phyloP scores from a whole-genome alignment of 2,888 invertebrate species.

The Leucophenga maculata region DNA sequence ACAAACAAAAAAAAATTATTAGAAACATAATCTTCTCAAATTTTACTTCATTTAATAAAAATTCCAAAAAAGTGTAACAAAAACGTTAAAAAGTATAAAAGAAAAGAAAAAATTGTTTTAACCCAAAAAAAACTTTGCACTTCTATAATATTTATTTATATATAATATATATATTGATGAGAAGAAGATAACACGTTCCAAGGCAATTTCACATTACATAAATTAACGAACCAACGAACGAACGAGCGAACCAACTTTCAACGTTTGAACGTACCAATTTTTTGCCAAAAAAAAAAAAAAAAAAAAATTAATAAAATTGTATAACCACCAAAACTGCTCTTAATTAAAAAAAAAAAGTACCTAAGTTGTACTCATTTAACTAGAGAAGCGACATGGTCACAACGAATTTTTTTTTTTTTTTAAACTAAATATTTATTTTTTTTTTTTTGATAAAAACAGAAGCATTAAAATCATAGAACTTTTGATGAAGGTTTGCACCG shows the following conservation, averaged over 20 bases:
- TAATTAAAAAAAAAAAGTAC: constrained; percentile 4
- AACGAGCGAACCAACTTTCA: constrained; percentile 6
- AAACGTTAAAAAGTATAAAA: constrained; percentile 23
- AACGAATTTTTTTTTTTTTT: no score
- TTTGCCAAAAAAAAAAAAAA: background rate
- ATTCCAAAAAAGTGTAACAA: constrained; percentile 18
- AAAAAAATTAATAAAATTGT: no score
- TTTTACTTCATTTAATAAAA: constrained; percentile 4
- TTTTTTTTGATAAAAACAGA: no score
- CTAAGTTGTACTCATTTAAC: background rate
- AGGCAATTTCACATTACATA: constrained; percentile 64
- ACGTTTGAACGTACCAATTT: background rate
- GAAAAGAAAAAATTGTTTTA: constrained; percentile 14
- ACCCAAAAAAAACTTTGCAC: constrained; percentile 19
- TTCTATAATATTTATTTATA: constrained; percentile 16
- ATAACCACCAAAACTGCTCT: background rate
- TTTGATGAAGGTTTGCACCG: no score
- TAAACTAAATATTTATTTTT: background rate
- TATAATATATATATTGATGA: constrained; percentile 7
- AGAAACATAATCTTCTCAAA: constrained; percentile 25
- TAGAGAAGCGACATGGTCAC: background rate
- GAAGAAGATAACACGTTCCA: constrained; percentile 57
- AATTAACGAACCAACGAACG: constrained; percentile 27
- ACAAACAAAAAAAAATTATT: constrained; percentile 24
- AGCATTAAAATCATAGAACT: no score